phyloP scores from a whole-genome alignment of 64 coral and sea anemone genomes.

The Montipora cactus region DNA sequence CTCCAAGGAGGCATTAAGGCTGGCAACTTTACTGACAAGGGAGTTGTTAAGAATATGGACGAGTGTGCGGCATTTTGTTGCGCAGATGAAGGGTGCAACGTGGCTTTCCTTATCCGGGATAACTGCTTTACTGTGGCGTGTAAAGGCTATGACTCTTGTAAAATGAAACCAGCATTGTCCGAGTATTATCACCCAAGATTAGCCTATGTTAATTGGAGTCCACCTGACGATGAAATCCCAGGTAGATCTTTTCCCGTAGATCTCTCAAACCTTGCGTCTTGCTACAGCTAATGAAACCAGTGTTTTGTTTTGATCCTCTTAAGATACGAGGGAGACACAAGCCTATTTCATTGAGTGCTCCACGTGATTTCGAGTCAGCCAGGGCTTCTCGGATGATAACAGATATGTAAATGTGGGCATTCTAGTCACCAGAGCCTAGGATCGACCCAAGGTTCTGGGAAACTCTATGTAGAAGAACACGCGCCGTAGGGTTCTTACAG shows the following conservation, averaged over 20 bases:
- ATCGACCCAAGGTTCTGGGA: too few species aligned
- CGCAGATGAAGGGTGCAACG: conserved; percentile 78
- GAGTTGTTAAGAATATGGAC: conserved; percentile 79
- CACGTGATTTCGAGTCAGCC: too few species aligned
- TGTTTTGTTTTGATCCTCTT: too few species aligned
- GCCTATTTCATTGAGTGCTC: too few species aligned
- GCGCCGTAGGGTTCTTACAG: too few species aligned
- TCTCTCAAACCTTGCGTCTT: too few species aligned
- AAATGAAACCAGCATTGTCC: conserved; percentile 82
- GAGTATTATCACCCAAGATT: conserved; percentile 88
- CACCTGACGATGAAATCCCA: conserved; percentile 71
- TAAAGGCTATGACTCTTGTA: conserved; percentile 86
- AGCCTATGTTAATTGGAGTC: conserved; percentile 87
- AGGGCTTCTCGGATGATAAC: too few species aligned
- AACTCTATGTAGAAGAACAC: too few species aligned
- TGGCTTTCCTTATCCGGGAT: conserved; percentile 84
- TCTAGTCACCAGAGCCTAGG: too few species aligned
- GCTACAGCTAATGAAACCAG: too few species aligned
- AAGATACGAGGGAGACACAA: too few species aligned
- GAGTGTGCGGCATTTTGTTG: conserved; percentile 88
- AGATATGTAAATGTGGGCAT: too few species aligned
- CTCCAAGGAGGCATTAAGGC: conserved; percentile 81
- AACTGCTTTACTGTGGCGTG: conserved; percentile 92
- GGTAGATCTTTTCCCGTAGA: conserved; percentile 13
- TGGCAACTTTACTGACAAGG: conserved; percentile 85